Conservation (phyloP, 92 coral and sea anemone species). For the Bergia sp. region DNA sequence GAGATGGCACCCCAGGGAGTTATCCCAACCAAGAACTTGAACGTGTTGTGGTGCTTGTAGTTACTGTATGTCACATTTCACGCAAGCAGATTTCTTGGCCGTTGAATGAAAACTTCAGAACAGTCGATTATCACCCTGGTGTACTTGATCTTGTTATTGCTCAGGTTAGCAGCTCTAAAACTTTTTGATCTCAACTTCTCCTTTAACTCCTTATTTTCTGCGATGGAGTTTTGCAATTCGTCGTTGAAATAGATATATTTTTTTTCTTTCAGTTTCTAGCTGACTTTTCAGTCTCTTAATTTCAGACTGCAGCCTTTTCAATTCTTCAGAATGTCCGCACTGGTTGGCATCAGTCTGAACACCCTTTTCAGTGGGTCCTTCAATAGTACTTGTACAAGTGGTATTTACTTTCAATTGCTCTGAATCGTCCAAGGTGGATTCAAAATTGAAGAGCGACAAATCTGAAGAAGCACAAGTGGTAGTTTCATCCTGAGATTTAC, state of each 20-base stretch:
- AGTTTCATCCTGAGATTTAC: constrained; percentile 15
- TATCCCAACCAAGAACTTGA: no score
- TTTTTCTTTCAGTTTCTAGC: no score
- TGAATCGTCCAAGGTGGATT: constrained; percentile 11
- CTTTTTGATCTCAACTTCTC: constrained; percentile 20
- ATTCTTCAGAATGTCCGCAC: constrained; percentile 11
- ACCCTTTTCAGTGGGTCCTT: constrained; percentile 14
- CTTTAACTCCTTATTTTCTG: constrained; percentile 24
- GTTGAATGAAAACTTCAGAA: no score
- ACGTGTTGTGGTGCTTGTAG: no score
- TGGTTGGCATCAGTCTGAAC: constrained; percentile 13
- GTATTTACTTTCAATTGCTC: no score
- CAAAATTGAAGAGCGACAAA: background rate
- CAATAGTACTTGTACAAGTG: background rate
- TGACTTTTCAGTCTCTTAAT: no score
- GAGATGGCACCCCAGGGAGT: no score
- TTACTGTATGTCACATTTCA: no score
- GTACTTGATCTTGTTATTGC: constrained; percentile 30
- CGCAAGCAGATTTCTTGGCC: no score
- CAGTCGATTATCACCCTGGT: no score
- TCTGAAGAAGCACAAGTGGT: constrained; percentile 32
- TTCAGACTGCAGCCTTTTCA: constrained; percentile 30
- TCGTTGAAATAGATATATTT: background rate
- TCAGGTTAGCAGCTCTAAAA: constrained; percentile 37
- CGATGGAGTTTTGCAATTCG: constrained; percentile 24